Evolutionary conservation across 2,113 vertebrate genomes (phyloP), one percentile per base, ranked within the genome.

Genomic region (Chlamydotis undulata): DNA sequence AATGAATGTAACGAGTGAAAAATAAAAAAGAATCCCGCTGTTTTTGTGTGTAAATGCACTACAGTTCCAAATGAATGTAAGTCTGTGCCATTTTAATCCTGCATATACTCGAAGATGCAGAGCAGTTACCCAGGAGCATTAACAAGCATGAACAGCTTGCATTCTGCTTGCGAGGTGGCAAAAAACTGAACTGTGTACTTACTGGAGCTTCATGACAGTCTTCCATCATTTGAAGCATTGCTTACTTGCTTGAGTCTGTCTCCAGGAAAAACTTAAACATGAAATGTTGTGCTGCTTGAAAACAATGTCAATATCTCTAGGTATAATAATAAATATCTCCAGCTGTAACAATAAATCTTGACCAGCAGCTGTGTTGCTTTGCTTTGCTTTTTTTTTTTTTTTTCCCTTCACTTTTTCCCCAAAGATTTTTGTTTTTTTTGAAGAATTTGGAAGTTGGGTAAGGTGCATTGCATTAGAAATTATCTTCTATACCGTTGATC

Each of bases 351-450:
- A 96, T 94, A 65, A 91, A 80, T 26, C 74, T 50, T 67, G 45
- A 29, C 56, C 14, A 12, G 41, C 78, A 93, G 87, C 10, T 15
- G 37, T 63, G 52, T 68, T 82, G 33, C 50, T 41, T 80, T 83
- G 10, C 70, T 70, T 76, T 83, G 10, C 70, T 70, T 76, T 94
- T 45, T 43, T 43, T 43, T 43, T 43, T 43, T 41, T 35, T 35
- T 35, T 10, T 10, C 39, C 35, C 75, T 47, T 25, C 22, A 10
- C 23, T 25, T 47, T 45, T 22, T 0, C 11, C 19, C 26, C 0
- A 1, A 8, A 37, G 23, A 7, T 35, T 43, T 12, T 12, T 2
- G 3, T 49, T 1, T 18, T 0, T 29, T 65, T 4, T 19, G 43
- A 24, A 29, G n/a, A 25, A 21, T 4, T 0, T 52, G 57, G 23